Evolutionary conservation across 2,797 vertebrate species (phyloP), one percentile per base, ranked within the genome.

Genomic region (Cryptoprocta ferox): DNA sequence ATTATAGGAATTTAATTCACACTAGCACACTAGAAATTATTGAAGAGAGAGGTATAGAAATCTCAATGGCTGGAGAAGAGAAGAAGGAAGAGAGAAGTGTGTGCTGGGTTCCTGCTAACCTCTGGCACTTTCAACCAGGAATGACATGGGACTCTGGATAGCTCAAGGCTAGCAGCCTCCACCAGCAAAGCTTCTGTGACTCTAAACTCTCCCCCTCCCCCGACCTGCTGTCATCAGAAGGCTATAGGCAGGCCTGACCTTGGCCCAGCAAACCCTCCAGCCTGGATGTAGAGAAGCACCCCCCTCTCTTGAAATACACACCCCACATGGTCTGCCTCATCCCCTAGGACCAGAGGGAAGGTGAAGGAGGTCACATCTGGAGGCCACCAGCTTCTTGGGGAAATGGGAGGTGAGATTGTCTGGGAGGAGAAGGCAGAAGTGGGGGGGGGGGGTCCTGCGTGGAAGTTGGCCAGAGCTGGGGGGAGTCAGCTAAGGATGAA

Each of bases 1-100:
- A 35, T 83, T 78, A 88, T 56, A 32, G 32, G 30, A 73, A 56
- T 82, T 92, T 91, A 92, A 94, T 83, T 89, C 80, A 61, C 26
- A 56, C 24, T 48, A 93, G 65, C 48, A 75, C 50, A 39, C 32
- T 19, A 61, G 82, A 70, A 50, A 68, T 78, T 50, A 53, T 53
- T 45, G 24, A 73, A 68, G 50, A 83, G 66, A 65, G 3, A 4
- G 18, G 18, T 85, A 19, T 35, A 39, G 78, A 70, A 63, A 70
- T 32, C 28, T 61, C n/a, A n/a, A 48, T 24, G 28, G 37, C 48
- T 87, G 32, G 16, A 82, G 87, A 89, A 83, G 35, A 89, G 42
- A 89, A 76, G 14, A 61, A 66, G 42, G 39, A 63, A 90, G 24
- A 85, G 56, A 80, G 45, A 37, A 65, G 32, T 14, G 11, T 18